Base-by-base conservation (phyloP, 2,888 invertebrate species). In the Colostygia pectinataria region DNA sequence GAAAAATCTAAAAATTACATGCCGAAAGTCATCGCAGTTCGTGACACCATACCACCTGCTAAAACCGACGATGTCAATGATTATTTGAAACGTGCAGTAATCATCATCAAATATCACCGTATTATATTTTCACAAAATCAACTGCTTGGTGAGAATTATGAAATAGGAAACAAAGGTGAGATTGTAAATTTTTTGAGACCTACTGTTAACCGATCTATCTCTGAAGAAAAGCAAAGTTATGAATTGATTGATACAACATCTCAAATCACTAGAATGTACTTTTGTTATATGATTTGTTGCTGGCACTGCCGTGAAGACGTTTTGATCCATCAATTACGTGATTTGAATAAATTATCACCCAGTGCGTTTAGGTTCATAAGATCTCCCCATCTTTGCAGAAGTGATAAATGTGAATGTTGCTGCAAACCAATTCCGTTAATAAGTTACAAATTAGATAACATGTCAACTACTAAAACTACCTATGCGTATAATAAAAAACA, bases 241-340 rank as follows among this genome's bases (percentile, higher is more conserved):
- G 31, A 14, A 38, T 9, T 15, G 43, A 9, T n/a, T 2, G 31
- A 44, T 4, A 10, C 31, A 23, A 13, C 1, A 10, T 23, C 15
- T 7, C 4, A 31, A 4, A 24, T 42, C 20, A n/a, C 20, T 23
- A 50, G 10, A 10, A 25, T 7, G 13, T 54, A 47, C 38, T 32
- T 32, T 13, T 32, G 18, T 4, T 15, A 34, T 34, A 13, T 32
- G 18, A 25, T 46, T 44, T 71, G 73, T 55, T 75, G 75, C 53
- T 74, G 73, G 74, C 62, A 53, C 49, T 56, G 40, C 20, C 61
- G 67, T 6, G 62, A 74, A 56, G 51, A 54, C 4, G 24, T 66
- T 29, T 47, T 66, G 20, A 18, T 12, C 2, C 44, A 48, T 2
- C 43, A 48, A 20, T 48, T 70, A 14, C 24, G 50, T 25, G 2